A percentile compares a stretch with the other conserved stretches of the same genome.
Conservation (phyloP, 2,888 invertebrate genomes). For the Caenorhabditis virilis region DNA sequence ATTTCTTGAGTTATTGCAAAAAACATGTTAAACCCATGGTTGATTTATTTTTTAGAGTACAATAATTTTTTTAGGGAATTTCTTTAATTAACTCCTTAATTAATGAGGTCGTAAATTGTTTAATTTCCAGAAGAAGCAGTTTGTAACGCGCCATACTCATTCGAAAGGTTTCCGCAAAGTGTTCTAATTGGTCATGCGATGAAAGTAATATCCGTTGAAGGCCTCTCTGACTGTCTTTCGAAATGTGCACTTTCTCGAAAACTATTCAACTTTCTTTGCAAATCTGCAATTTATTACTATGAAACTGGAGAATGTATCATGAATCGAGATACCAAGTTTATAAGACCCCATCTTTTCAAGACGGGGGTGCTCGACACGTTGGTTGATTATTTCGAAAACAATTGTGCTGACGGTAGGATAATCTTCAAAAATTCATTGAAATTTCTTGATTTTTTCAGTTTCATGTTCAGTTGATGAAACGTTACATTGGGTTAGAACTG, state of each 20-base stretch:
- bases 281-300: constrained; percentile 65
- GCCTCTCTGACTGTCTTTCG: constrained; percentile 62
- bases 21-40: background rate
- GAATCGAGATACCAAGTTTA: constrained; percentile 54
- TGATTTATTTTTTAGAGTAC: background rate
- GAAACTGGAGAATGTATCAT: constrained; percentile 67
- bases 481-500: constrained; percentile 62
- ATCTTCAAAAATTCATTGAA: no score
- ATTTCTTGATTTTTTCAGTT: constrained; percentile 43
- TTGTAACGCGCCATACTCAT: constrained; percentile 60
- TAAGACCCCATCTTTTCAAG: constrained; percentile 55
- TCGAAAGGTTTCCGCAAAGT: constrained; percentile 64
- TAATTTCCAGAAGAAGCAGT: constrained; percentile 44
- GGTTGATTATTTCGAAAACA: constrained; percentile 68
- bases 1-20: background rate
- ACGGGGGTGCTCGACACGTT: constrained; percentile 40
- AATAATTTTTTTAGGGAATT: background rate
- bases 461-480: constrained; percentile 44
- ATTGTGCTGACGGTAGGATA: constrained; percentile 63
- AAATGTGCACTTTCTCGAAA: constrained; percentile 53
- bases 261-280: constrained; percentile 39
- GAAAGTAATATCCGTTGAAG: constrained; percentile 51
- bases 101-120: background rate
- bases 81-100: background rate
- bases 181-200: constrained; percentile 61